Evolutionary conservation across 23 tunicate species (phyloP).

Genomic region (Oikopleura dioica): DNA sequence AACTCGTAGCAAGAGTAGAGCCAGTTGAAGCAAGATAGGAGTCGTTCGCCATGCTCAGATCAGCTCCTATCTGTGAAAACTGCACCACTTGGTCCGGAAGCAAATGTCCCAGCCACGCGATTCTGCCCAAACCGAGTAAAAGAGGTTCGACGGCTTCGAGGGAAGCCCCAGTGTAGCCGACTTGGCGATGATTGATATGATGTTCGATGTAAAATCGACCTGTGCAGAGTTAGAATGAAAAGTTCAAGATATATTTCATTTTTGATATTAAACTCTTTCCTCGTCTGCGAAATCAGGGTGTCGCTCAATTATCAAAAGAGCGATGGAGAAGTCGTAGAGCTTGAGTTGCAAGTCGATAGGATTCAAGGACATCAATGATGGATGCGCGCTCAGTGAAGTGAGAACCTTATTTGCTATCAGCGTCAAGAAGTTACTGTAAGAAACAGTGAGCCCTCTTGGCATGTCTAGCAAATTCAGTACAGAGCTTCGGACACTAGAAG

Average conservation of each 20-base stretch:
- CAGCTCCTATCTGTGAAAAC: not conserved
- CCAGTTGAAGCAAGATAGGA: not conserved
- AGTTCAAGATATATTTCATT: too few species aligned
- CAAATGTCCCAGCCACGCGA: not conserved
- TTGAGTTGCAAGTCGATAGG: not conserved
- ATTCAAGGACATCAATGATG: not conserved
- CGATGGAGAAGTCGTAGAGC: not conserved
- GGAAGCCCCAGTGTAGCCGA: not conserved
- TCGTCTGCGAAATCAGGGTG: not conserved
- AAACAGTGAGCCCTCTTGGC: not conserved
- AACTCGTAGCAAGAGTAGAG: not conserved
- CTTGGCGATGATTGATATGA: not conserved
- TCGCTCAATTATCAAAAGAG: not conserved
- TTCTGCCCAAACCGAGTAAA: not conserved
- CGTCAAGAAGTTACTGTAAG: not conserved
- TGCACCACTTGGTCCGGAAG: not conserved
- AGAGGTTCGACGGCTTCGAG: not conserved
- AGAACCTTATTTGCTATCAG: not conserved
- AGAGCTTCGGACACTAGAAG: not conserved
- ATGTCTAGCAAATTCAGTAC: not conserved
- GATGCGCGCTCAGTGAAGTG: not conserved
- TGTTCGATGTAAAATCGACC: not conserved
- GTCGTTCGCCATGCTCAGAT: not conserved
- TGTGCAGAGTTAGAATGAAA: too few species aligned
- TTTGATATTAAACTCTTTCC: too few species aligned